These are phyloP conservation scores for Adoxophyes honmai DNA, from an alignment of 1,140 invertebrate species.

Conservation along the genomic window DNA sequence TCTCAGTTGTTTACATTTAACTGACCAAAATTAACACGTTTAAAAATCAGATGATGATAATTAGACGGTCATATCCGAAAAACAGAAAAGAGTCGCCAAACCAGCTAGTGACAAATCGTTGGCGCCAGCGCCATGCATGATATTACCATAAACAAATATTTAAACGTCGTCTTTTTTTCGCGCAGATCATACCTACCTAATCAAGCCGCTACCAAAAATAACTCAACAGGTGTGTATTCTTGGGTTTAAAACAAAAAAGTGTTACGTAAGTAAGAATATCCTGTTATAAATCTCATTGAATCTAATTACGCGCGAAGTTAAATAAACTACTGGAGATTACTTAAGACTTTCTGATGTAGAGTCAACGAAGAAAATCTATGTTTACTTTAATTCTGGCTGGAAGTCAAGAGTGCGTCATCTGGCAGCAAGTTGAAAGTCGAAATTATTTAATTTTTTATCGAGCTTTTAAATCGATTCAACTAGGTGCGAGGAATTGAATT, in stretches of 20 bases:
- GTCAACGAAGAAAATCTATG: neutral
- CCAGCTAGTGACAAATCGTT: neutral
- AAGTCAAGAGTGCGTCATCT: conserved; percentile 8
- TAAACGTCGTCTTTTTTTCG: no score
- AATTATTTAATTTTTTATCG: conserved; percentile 5
- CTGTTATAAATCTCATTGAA: no score
- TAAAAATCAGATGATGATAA: neutral
- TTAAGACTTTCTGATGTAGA: no score
- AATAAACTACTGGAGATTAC: no score
- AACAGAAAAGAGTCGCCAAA: neutral
- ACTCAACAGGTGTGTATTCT: no score
- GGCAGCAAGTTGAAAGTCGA: conserved; percentile 6
- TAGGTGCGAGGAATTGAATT: conserved; percentile 8
- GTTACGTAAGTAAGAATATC: no score
- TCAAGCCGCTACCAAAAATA: no score
- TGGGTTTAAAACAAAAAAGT: no score
- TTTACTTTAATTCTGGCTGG: conserved; percentile 7
- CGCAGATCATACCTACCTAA: no score
- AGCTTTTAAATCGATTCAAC: conserved; percentile 14
- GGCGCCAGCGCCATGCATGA: conserved; percentile 1
- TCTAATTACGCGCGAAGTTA: no score
- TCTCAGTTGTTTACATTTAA: neutral
- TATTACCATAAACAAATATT: neutral
- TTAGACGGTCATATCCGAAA: neutral
- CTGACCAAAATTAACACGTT: neutral